These are phyloP conservation scores for Danionella dracula DNA, from an alignment of 2,797 vertebrate species.

Conservation along the genomic window DNA sequence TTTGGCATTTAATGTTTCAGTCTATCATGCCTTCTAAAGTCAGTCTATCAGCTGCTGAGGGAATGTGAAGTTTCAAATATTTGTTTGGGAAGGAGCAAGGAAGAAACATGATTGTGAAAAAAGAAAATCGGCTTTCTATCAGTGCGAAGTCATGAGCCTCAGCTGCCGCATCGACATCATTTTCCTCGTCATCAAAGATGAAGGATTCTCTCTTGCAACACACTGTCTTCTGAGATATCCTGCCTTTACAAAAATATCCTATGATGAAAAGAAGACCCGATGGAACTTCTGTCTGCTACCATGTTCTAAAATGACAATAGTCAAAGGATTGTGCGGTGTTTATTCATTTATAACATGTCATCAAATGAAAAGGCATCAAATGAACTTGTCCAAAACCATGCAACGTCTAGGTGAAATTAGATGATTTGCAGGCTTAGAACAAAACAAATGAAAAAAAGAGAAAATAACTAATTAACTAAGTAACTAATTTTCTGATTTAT, in stretches of 20 bases:
- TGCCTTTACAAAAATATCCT: background rate
- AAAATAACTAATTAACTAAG: no score
- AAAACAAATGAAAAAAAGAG: no score
- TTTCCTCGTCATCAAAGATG: slow-evolving; percentile 14
- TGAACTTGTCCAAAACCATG: no score
- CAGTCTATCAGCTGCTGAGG: background rate
- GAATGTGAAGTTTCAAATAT: background rate
- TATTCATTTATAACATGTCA: no score
- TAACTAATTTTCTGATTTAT: no score
- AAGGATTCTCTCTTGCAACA: background rate
- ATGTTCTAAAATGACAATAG: no score
- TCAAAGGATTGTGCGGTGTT: no score
- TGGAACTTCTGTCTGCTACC: background rate
- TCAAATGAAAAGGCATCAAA: no score
- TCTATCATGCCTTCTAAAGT: slow-evolving; percentile 2
- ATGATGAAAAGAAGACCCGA: background rate
- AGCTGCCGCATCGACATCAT: slow-evolving; percentile 22
- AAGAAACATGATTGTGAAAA: slow-evolving; percentile 10
- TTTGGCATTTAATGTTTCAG: slow-evolving; percentile 14
- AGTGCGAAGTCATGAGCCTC: slow-evolving; percentile 15
- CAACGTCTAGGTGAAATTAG: no score
- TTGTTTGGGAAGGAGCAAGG: background rate
- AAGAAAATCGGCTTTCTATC: slow-evolving; percentile 20
- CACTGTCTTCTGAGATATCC: background rate
- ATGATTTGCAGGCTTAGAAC: no score